A percentile compares a stretch with the other conserved stretches of the same genome.
Conservation (phyloP, 2,797 vertebrate species). For the Emydoidea blandingii region DNA sequence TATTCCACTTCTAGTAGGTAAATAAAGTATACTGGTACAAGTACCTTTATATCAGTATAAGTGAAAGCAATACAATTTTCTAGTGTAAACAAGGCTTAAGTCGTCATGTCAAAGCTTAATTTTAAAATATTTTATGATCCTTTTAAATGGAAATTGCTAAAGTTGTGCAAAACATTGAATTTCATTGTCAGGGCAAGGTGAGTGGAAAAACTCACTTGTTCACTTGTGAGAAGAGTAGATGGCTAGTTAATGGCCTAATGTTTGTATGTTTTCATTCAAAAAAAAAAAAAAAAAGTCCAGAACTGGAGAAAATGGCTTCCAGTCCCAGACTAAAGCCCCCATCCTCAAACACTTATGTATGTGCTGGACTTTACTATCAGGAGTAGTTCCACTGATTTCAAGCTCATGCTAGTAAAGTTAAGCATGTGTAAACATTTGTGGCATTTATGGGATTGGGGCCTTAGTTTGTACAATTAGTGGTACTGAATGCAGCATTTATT, state of each 20-base stretch:
- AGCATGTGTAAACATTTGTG: background rate
- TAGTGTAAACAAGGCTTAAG: background rate
- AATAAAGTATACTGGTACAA: background rate
- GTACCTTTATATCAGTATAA: background rate
- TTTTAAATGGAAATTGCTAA: background rate
- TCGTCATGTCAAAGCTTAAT: background rate
- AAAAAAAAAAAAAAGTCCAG: background rate
- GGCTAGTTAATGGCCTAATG: background rate
- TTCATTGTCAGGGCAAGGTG: background rate
- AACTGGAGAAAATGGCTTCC: conserved; percentile 19
- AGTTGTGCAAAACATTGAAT: background rate
- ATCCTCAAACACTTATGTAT: background rate
- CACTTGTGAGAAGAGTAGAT: background rate
- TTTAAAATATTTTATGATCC: background rate
- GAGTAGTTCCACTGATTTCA: background rate
- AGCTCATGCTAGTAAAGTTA: background rate
- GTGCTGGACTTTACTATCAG: background rate
- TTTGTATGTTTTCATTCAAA: background rate
- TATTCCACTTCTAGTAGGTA: background rate
- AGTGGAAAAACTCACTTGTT: background rate
- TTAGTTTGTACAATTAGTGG: background rate
- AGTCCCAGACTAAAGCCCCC: background rate
- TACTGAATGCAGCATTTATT: background rate
- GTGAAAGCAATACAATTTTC: background rate
- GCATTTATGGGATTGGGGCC: background rate